Base-by-base conservation (phyloP, 2,888 invertebrate species). In the Archaeoteleia sp. region DNA sequence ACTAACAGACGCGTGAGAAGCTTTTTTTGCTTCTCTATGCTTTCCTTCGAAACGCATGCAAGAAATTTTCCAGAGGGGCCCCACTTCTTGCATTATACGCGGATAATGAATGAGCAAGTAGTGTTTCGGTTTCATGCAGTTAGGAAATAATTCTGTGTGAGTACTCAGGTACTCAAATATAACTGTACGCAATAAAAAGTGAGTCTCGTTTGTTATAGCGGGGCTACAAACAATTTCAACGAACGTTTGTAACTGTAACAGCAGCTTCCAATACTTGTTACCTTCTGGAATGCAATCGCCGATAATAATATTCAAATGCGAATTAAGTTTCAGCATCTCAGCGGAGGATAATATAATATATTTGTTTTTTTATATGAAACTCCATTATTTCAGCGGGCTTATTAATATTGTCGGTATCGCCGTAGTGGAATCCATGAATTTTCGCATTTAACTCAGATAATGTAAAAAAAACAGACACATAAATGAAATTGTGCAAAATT, bases 51-150 rank as follows among this genome's bases (percentile, higher is more conserved):
- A 70, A 5, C 71, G 53, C 12, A 73, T 43, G 25, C 29, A 58
- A 30, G 45, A 66, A 13, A 70, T 63, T 62, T 72, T 69, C 46
- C 61, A 51, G 23, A 75, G 27, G 8, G 72, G 67, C 2, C 73
- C 74, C 12, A 72, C 27, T 1, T 35, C 8, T 29, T 55, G 14
- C 71, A 73, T 71, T 15, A 66, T 51, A 3, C 49, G 30, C 7
- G 67, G 40, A 29, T 74, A 72, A 35, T 74, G 73, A 6, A 67
- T 25, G 0, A 74, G 45, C 35, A 67, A 65, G 60, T 75, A 69
- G 46, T 74, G 72, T 54, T 75, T 72, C 2, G 72, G 70, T 39
- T 70, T 69, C 1, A 42, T 40, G 9, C 12, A 23, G 9, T 27
- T 7, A n/a, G 34, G 20, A 39, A 53, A 53, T 8, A 14, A 3